Evolutionary conservation across 2,797 vertebrate genomes (phyloP), one percentile per base, ranked within the genome.

Genomic region (Buceros bicornis): DNA sequence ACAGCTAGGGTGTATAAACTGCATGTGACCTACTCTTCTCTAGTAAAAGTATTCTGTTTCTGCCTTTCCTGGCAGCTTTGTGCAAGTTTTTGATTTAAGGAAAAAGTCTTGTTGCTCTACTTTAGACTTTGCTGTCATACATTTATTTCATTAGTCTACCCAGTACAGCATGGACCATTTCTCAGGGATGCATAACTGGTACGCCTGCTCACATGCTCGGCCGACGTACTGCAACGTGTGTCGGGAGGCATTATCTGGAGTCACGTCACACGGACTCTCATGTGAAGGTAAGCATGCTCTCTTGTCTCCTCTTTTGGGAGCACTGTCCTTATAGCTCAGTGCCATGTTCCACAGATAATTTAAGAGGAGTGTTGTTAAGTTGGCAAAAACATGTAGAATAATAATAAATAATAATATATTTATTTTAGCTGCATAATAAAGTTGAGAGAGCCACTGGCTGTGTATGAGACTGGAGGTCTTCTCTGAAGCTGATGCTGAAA

Each of bases 121-220:
- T 60, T 87, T 28, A 22, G 43, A 21, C 69, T 50, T 82, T 64
- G 22, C 82, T 88, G 26, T 87, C 78, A 95, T 73, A 12, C 21
- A 15, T 95, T 90, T 89, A 8, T 94, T 40, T 90, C 53, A 6
- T 71, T 97, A 99, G 99, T 99, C 99, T 73, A 99, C 99, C 82
- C 99, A 99, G 98, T 99, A 99, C 96, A 99, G 99, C 97, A 99
- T 99, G 99, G 99, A 99, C 96, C 99, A 99, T 96, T 99, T 99
- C 98, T 99, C 99, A 74, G 99, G 99, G 96, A 99, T 98, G 98
- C 99, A 99, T 95, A 99, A 99, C 98, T 99, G 99, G 99, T 99
- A 99, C 31, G 99, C 99, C 80, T 99, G 99, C 71, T 99, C 99
- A 0, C 99, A 99, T 3, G 99, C 99, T n/a, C 98, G 99, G 47